Conservation (phyloP, 2,113 vertebrate genomes). For the Echinops telfairi region DNA sequence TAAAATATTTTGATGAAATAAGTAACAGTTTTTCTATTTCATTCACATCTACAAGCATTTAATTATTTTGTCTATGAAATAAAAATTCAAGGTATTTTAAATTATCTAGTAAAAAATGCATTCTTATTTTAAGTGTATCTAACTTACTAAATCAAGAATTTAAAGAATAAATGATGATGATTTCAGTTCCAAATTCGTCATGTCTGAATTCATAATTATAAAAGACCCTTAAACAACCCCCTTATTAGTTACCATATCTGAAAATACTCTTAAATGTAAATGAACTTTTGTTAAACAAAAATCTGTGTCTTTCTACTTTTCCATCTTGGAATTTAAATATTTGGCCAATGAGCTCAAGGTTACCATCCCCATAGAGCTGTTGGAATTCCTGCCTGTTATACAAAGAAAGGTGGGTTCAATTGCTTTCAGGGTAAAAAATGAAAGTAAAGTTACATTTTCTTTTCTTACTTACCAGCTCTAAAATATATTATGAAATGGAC, state of each 20-base stretch:
- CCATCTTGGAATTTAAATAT: neutral
- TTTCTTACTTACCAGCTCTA: neutral
- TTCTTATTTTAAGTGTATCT: neutral
- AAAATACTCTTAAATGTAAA: constrained; percentile 25
- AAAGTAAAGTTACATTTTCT: neutral
- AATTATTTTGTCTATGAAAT: constrained; percentile 25
- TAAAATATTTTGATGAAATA: constrained; percentile 40
- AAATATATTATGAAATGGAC: neutral
- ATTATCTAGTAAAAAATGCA: constrained; percentile 14
- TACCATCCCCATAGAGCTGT: neutral
- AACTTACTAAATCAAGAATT: constrained; percentile 1
- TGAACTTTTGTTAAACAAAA: neutral
- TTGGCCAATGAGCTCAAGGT: neutral
- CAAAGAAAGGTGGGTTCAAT: neutral
- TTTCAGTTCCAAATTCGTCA: neutral
- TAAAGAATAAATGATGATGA: neutral
- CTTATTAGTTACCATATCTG: neutral
- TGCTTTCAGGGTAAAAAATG: neutral
- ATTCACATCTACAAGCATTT: neutral
- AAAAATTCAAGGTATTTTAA: neutral
- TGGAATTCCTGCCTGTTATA: neutral
- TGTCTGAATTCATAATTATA: constrained; percentile 5
- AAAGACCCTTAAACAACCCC: neutral
- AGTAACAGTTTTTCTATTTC: neutral
- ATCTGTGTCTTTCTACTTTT: neutral